Conservation (phyloP, 2,888 invertebrate species). For the Scaptomyza tumidula region DNA sequence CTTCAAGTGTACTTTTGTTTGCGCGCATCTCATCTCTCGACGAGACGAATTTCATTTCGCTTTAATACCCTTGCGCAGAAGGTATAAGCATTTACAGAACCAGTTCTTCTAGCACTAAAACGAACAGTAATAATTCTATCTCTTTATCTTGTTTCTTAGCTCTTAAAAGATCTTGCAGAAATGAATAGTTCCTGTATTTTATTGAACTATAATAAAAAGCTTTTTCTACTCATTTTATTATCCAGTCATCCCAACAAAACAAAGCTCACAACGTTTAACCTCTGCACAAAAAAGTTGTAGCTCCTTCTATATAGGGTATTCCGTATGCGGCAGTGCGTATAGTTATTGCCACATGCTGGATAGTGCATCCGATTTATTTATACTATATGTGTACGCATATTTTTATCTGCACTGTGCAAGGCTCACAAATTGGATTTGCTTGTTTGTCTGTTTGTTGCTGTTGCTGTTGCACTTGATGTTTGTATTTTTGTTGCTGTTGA, state of each 20-base stretch:
- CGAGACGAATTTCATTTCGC: constrained; percentile 6
- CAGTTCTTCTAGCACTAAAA: no score
- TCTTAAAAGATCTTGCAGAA: no score
- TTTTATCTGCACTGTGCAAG: constrained; percentile 34
- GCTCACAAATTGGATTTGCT: constrained; percentile 63
- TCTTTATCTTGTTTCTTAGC: not conserved
- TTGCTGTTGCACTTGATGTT: constrained; percentile 13
- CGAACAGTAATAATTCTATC: no score
- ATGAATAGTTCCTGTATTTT: no score
- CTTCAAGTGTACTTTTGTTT: constrained; percentile 68
- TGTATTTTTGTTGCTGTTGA: constrained; percentile 7
- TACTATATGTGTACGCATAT: constrained; percentile 47
- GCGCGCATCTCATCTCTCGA: constrained; percentile 9
- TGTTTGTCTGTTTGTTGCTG: constrained; percentile 42
- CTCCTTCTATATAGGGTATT: not conserved
- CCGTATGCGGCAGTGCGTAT: constrained; percentile 5
- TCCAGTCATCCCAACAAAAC: not conserved
- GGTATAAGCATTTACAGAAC: not conserved
- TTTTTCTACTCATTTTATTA: no score
- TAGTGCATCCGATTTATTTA: constrained; percentile 68
- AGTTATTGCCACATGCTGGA: constrained; percentile 69
- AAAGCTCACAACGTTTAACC: no score
- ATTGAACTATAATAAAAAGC: no score
- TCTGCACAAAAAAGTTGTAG: no score
- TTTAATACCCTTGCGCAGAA: not conserved